Evolutionary conservation across 2,797 vertebrate genomes (phyloP), one percentile per base, ranked within the genome.

Genomic region (Bufotes viridis): DNA sequence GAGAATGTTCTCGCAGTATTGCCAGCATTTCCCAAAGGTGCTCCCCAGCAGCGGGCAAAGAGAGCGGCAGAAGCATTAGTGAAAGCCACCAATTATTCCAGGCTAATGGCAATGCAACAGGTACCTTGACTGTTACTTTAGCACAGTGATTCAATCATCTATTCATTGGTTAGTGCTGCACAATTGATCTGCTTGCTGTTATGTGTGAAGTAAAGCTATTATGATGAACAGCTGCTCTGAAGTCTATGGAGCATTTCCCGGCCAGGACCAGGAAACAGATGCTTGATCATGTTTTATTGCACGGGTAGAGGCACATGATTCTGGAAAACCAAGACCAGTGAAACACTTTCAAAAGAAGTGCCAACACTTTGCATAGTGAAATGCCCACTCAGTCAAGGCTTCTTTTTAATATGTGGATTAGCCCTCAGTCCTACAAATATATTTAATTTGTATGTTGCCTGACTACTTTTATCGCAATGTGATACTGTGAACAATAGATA

Each of bases 91-190:
- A 91, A 92, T 91, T 90, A 93, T 90, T 93, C 89, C 76, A 90
- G 88, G 65, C 78, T 91, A 92, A 93, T 93, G 91, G 89, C 90
- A 82, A 85, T 91, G 65, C 89, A 93, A 90, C 88, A 93, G 92
- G 93, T 93, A 91, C 82, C 87, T 86, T 13, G 49, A 75, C 29
- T 24, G 69, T 86, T 67, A 57, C 75, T 75, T 81, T 26, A 78
- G 65, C 51, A 17, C 61, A 67, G 69, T 79, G 72, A 88, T 84
- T 80, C 34, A 72, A 72, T 70, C 76, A 65, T 81, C 60, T 63
- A 53, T 65, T 81, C 67, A 65, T 80, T 88, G 69, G 65, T 55
- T 81, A 88, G 78, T 61, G 67, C 57, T 85, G 11, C 58, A 42
- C 53, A 34, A 85, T 85, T 51, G 69, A 88, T 88, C 76, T 85